Evolutionary conservation across 2,797 vertebrate species (phyloP).

Genomic region (Protosalanx chinensis): DNA sequence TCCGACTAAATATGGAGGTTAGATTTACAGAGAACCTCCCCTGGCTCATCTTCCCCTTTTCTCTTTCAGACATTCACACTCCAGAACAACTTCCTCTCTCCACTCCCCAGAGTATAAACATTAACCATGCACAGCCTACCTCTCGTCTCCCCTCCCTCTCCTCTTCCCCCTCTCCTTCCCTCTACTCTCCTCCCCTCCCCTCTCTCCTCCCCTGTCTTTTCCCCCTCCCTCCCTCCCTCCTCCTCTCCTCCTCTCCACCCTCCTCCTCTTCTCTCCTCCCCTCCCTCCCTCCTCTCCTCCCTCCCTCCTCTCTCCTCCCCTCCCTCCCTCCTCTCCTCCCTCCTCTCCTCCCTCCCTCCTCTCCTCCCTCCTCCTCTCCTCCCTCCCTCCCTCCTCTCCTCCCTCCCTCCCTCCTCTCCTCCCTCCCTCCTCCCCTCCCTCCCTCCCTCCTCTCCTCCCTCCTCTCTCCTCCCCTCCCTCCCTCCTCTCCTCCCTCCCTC

Average conservation of each 20-base stretch:
- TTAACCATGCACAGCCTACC: constrained; percentile 27
- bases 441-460: constrained; percentile 43
- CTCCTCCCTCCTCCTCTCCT: constrained; percentile 17
- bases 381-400: not conserved
- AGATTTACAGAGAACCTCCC: constrained; percentile 68
- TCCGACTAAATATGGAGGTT: constrained; percentile 77
- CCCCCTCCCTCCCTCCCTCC: too few relatives aligned
- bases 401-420: not conserved
- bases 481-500: constrained; percentile 16
- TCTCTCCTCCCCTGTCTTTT: too few relatives aligned
- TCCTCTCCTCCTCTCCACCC: constrained; percentile 58
- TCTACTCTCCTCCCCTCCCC: not conserved
- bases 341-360: constrained; percentile 17
- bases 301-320: not conserved
- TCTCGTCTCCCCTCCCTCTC: constrained; percentile 21
- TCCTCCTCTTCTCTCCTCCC: not conserved
- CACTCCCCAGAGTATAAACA: constrained; percentile 43
- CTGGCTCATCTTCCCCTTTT: constrained; percentile 41
- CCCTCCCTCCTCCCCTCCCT: too few relatives aligned
- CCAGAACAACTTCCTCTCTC: constrained; percentile 62
- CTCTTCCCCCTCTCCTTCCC: constrained; percentile 19
- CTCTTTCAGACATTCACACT: constrained; percentile 47
- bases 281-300: too few relatives aligned
- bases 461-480: constrained; percentile 22
- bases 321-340: not conserved